These are phyloP conservation scores for Microdon myrmicae DNA, from an alignment of 2,888 invertebrate genomes.

Conservation along the genomic window DNA sequence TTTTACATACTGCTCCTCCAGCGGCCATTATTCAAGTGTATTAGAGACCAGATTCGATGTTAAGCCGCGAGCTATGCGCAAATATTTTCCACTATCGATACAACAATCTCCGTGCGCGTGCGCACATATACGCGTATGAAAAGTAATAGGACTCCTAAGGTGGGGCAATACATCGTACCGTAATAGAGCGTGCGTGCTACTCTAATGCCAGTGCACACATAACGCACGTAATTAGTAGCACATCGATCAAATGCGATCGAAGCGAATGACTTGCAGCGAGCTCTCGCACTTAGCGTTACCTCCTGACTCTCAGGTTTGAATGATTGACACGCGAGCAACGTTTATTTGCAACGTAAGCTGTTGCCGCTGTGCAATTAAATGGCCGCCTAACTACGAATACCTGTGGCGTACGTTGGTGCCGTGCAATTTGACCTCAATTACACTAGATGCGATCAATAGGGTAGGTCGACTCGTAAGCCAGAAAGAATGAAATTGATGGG, in stretches of 20 bases:
- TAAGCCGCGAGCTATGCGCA: not conserved
- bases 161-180: slow-evolving; percentile 17
- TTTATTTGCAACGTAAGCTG: slow-evolving; percentile 19
- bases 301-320: not conserved
- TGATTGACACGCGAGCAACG: slow-evolving; percentile 12
- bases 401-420: too few species aligned
- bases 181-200: too few species aligned
- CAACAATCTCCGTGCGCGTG: not conserved
- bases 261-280: slow-evolving; percentile 5
- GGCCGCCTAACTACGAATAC: too few species aligned
- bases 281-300: slow-evolving; percentile 9
- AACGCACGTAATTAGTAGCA: not conserved
- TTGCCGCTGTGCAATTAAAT: too few species aligned
- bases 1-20: not conserved
- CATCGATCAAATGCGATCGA: slow-evolving; percentile 1
- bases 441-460: too few species aligned
- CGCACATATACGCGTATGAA: not conserved
- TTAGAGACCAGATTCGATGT: not conserved
- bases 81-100: not conserved
- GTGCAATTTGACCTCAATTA: slow-evolving; percentile 10
- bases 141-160: slow-evolving; percentile 10
- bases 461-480: too few species aligned
- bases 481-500: too few species aligned
- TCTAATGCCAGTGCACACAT: not conserved
- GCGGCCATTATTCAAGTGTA: not conserved